These are phyloP conservation scores for Argya squamiceps DNA, from an alignment of 2,797 vertebrate species.

Conservation along the genomic window DNA sequence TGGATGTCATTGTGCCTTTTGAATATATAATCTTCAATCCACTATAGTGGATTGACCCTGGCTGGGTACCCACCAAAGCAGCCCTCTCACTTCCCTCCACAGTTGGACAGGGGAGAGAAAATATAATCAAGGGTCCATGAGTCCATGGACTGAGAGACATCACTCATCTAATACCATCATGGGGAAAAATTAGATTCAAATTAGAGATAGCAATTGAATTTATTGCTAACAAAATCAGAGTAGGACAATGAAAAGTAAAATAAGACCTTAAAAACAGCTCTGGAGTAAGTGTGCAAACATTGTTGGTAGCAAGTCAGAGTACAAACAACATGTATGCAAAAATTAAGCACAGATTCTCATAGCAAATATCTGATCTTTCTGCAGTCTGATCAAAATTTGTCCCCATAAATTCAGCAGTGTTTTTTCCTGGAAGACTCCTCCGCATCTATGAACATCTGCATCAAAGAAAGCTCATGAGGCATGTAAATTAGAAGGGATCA, in stretches of 20 bases:
- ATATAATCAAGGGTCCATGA: not conserved
- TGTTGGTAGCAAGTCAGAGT: no score
- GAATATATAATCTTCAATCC: not conserved
- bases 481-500: not conserved
- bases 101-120: not conserved
- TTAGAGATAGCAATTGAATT: not conserved
- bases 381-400: not conserved
- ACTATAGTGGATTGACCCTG: not conserved
- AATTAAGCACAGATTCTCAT: not conserved
- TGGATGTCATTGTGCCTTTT: not conserved
- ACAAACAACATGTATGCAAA: rapidly evolving
- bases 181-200: not conserved
- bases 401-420: not conserved
- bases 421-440: not conserved
- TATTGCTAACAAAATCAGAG: not conserved
- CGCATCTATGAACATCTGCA: not conserved
- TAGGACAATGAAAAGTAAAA: not conserved
- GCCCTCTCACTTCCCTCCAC: not conserved
- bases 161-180: not conserved
- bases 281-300: not conserved
- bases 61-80: not conserved
- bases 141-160: no score
- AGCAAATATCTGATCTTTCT: not conserved
- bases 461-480: not conserved
- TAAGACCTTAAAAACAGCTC: not conserved